Evolutionary conservation across 2,797 vertebrate genomes (phyloP).

Genomic region (Rallus crepitans): DNA sequence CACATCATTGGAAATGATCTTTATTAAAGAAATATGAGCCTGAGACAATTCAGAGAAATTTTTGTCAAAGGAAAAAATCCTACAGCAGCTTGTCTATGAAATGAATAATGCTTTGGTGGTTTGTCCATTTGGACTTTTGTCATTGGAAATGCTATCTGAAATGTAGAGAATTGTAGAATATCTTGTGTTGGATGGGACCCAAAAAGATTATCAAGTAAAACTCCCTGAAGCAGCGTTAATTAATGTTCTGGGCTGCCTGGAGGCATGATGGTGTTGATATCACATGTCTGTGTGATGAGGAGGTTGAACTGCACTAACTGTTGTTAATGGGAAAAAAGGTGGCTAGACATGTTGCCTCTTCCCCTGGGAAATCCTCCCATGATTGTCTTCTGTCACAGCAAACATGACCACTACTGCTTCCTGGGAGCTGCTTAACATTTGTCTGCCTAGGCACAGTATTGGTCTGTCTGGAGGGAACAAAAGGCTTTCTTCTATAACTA

Average conservation of each 20-base stretch:
- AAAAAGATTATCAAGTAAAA: neutral
- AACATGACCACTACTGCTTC: neutral
- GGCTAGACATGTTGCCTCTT: neutral
- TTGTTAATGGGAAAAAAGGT: neutral
- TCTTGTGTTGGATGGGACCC: neutral
- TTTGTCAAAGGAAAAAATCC: neutral
- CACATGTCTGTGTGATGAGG: neutral
- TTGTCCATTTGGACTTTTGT: neutral
- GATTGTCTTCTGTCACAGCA: neutral
- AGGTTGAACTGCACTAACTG: neutral
- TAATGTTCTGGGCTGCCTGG: neutral
- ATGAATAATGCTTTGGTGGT: neutral
- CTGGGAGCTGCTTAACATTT: constrained; percentile 13
- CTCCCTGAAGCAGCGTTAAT: neutral
- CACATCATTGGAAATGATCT: neutral
- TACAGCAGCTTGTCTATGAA: neutral
- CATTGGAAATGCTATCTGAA: neutral
- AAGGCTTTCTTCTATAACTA: neutral
- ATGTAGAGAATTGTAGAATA: neutral
- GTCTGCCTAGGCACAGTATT: neutral
- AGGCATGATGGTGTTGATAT: neutral
- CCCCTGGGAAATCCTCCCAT: neutral
- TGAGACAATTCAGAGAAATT: neutral
- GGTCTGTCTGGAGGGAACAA: constrained; percentile 25
- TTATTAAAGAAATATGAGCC: neutral